Evolutionary conservation across 1,140 invertebrate genomes (phyloP).

Genomic region (Probaryconus sp.): DNA sequence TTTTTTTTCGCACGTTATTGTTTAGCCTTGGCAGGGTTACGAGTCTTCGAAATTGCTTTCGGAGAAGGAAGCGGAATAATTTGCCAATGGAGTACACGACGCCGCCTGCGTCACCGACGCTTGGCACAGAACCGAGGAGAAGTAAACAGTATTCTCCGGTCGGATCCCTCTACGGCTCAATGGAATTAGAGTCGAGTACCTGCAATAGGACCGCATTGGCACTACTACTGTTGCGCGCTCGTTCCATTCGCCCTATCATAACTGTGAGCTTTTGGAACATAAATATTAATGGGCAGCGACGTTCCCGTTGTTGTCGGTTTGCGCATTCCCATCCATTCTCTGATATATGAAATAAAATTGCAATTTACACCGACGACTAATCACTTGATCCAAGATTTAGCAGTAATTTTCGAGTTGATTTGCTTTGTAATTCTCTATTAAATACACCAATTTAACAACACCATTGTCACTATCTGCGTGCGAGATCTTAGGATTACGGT

Average conservation of each 20-base stretch:
- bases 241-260: conserved; percentile 26
- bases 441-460: conserved; percentile 5
- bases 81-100: too few species aligned
- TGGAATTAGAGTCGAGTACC: conserved; percentile 29
- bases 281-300: conserved; percentile 38
- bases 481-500: conserved; percentile 9
- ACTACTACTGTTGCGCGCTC: conserved; percentile 30
- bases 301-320: conserved; percentile 6
- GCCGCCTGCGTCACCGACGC: too few species aligned
- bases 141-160: conserved; percentile 13
- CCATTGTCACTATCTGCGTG: background rate
- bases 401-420: conserved; percentile 58
- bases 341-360: conserved; percentile 39
- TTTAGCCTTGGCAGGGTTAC: too few species aligned
- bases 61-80: too few species aligned
- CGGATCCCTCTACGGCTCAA: conserved; percentile 23
- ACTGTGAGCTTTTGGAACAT: conserved; percentile 26
- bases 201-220: conserved; percentile 35
- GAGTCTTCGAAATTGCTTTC: background rate
- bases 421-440: conserved; percentile 32
- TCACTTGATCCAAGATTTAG: conserved; percentile 54
- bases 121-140: too few species aligned
- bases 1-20: too few species aligned
- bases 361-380: conserved; percentile 31
- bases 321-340: background rate